Conservation (phyloP, 2,113 vertebrate species). For the Trogon melanurus region DNA sequence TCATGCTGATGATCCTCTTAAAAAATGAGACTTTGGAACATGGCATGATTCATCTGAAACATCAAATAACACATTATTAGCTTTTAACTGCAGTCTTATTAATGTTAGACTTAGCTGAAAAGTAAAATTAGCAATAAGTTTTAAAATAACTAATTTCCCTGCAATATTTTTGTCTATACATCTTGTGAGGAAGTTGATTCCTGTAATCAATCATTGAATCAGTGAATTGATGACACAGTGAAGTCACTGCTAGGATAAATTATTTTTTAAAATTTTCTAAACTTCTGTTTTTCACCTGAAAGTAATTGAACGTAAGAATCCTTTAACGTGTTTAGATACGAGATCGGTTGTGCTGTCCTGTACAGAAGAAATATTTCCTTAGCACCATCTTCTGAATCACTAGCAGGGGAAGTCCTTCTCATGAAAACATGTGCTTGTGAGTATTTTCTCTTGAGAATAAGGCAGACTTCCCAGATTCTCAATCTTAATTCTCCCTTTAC, state of each 20-base stretch:
- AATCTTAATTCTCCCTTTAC: not conserved
- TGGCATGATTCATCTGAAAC: constrained; percentile 55
- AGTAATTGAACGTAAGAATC: not conserved
- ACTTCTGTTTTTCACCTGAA: not conserved
- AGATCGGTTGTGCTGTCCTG: not conserved
- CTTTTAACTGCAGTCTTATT: constrained; percentile 55
- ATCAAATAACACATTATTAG: constrained; percentile 67
- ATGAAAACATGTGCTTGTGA: not conserved
- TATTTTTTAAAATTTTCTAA: not conserved
- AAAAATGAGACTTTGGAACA: constrained; percentile 41
- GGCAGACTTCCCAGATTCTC: not conserved
- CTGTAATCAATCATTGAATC: not conserved
- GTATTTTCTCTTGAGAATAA: not conserved
- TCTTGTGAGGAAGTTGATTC: not conserved
- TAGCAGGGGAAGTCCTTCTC: not conserved
- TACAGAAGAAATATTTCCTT: not conserved
- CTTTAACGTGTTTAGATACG: not conserved
- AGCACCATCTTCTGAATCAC: not conserved
- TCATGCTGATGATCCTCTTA: constrained; percentile 60
- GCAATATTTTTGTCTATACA: not conserved
- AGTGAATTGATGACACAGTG: not conserved
- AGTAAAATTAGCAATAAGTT: constrained; percentile 58
- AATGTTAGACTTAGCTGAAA: constrained; percentile 45
- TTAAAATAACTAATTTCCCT: constrained; percentile 53
- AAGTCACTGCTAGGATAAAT: not conserved